Evolutionary conservation across 2,797 vertebrate genomes (phyloP), one percentile per base, ranked within the genome.

Genomic region (Gambusia yucatana): DNA sequence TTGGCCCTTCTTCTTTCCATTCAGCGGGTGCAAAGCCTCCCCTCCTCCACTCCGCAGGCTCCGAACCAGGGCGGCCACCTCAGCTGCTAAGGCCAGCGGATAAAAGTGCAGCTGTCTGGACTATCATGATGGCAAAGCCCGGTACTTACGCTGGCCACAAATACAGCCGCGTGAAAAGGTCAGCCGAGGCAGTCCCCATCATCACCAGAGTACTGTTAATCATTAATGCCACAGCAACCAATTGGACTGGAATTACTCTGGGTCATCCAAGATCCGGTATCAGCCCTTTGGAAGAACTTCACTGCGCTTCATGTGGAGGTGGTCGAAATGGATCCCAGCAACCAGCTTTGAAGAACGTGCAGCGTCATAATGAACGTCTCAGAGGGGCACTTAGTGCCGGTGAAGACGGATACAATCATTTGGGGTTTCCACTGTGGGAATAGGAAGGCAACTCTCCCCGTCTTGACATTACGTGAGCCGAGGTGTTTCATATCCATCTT

Each of bases 61-160:
- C 73, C 75, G 59, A 71, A 76, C 52, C 13, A n/a, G 84, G 84
- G 84, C 85, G 76, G 78, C 76, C 73, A 72, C 39, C 83, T 93
- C 90, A 89, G 91, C 86, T 92, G 89, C 85, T 91, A 80, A 91
- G 87, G 85, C 91, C 87, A 77, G 71, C 81, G 92, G 93, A 93
- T 94, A 92, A 92, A 79, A 48, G 28, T 91, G 92, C 94, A 95
- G 94, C 94, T 95, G 94, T 94, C 86, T 86, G 82, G 87, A 84
- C 87, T 84, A 91, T 89, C 84, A n/a, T 88, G 84, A 90, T 78
- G 91, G 84, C 91, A 91, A 93, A 94, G 80, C 93, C 88, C 3
- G 43, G 80, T 73, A 77, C 91, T 94, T 94, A 93, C 87, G 81
- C 85, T 81, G 81, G 78, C 84, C 86, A 90, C 86, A 91, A 91